Base-by-base conservation (phyloP, 2,888 invertebrate species). In the Thyatira batis region DNA sequence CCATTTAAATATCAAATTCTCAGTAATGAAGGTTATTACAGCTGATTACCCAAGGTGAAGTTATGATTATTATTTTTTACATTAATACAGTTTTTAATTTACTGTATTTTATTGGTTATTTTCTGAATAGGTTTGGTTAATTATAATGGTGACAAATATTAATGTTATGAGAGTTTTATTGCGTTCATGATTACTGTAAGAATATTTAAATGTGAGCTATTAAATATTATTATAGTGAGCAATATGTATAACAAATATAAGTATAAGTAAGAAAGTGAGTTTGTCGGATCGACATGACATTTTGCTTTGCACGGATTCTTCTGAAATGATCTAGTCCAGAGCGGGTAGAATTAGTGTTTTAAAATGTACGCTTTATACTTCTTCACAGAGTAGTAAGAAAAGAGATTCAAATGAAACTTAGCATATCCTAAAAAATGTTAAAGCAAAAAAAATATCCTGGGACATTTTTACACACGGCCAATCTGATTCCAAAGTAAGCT, bases 1-100 rank as follows among this genome's bases (percentile, higher is more conserved):
- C 48, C 54, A 49, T 61, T 61, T 61, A 69, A 62, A 65, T 54
- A 58, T 25, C 20, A 43, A 57, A 58, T 71, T 60, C 66, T 59
- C 59, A 53, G 45, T 17, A 43, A 44, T 39, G 45, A 51, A 28
- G 57, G 53, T 39, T 13, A 39, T 39, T 17, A 39, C 39, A 28
- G 57, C 54, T 39, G 39, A 39, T 39, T 17, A 39, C 39, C 8
- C 30, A 49, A 30, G 49, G 30, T 20, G 49, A 30, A 44, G 20
- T 25, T 39, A 46, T 25, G 45, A 46, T 46, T 23, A 46, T 23
- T n/a, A n/a, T 46, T 25, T 25, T 21, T 25, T 13, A 23, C 23
- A 23, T 23, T 13, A 46, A 25, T 23, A 46, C 23, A 13, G 25
- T 46, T 46, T 21, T 23, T 46, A 25, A 46, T 25, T 25, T n/a